These are phyloP conservation scores for Dipus sagitta DNA, from an alignment of 2,797 vertebrate genomes.

Conservation along the genomic window DNA sequence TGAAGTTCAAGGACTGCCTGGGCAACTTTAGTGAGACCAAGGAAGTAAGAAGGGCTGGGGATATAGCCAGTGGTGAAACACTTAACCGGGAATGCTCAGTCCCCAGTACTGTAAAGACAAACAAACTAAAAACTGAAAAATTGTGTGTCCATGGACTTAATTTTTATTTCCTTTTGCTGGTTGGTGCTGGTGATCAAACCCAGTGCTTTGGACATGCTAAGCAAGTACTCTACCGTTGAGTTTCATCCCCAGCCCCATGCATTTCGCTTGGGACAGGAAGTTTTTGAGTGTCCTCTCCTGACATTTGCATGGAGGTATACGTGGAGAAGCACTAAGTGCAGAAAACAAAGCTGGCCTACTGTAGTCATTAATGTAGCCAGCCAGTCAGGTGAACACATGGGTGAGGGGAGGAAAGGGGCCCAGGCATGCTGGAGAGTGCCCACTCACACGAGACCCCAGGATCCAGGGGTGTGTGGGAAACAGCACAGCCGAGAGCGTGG, in stretches of 20 bases:
- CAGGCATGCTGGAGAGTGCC: background rate
- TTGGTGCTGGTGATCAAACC: too few relatives aligned
- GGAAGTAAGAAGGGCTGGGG: too few relatives aligned
- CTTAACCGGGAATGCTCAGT: too few relatives aligned
- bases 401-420: background rate
- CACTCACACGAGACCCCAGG: accelerated
- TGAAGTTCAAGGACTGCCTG: too few relatives aligned
- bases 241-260: background rate
- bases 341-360: background rate
- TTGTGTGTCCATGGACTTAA: too few relatives aligned
- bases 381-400: background rate
- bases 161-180: background rate
- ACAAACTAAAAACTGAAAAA: too few relatives aligned
- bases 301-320: background rate
- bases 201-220: too few relatives aligned
- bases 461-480: background rate
- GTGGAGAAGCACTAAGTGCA: background rate
- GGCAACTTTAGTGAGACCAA: too few relatives aligned
- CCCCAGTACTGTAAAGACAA: too few relatives aligned
- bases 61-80: too few relatives aligned
- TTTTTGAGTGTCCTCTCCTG: background rate
- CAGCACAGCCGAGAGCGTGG: background rate
- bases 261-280: background rate
- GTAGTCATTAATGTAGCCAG: background rate
- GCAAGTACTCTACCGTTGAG: background rate